Base-by-base conservation (phyloP, 37 sponge, comb jelly and placozoan species). In the Bolinopsis microptera region DNA sequence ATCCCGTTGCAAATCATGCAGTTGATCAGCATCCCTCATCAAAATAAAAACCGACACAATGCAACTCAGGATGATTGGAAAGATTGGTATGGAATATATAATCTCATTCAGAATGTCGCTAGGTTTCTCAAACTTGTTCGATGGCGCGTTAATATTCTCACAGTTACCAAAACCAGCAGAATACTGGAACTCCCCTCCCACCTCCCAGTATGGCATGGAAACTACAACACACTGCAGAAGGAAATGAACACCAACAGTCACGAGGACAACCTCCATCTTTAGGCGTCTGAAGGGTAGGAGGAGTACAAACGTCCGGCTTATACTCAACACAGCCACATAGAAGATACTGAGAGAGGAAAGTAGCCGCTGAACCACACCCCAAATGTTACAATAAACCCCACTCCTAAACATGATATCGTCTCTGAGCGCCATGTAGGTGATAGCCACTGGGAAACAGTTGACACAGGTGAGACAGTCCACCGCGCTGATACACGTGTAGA, bases 321-420 rank as follows among this genome's bases (percentile, higher is more conserved):
- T 38, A 27, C 61, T 41, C 16, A 86, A 30, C 26, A 86, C 90
- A 26, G 90, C 90, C 22, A 86, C 90, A 86, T 34, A 86, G 90
- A 86, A 86, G 26, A 86, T 86, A 23, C 61, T 41, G 90, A 86
- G 90, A 86, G 90, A 28, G 3, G 90, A 86, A 9, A 86, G 61
- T 40, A 86, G 90, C 2, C 90, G 90, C 38, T 86, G 90, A 3
- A 13, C 39, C 35, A 86, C 61, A 86, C 90, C 90, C 90, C 90
- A 86, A 24, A 86, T 86, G 61, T 86, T 86, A 41, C 90, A 86
- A 27, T 41, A 86, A 0, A 86, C 90, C 61, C 0, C 90, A 34
- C 35, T 34, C 0, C 28, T n/a, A 34, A 86, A 86, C 48, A 86
- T 39, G 48, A 40, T 0, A 38, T 39, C 61, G 0, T 39, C n/a